phyloP scores from a whole-genome alignment of 2,888 invertebrate species.

The Hemistola chrysoprasaria region DNA sequence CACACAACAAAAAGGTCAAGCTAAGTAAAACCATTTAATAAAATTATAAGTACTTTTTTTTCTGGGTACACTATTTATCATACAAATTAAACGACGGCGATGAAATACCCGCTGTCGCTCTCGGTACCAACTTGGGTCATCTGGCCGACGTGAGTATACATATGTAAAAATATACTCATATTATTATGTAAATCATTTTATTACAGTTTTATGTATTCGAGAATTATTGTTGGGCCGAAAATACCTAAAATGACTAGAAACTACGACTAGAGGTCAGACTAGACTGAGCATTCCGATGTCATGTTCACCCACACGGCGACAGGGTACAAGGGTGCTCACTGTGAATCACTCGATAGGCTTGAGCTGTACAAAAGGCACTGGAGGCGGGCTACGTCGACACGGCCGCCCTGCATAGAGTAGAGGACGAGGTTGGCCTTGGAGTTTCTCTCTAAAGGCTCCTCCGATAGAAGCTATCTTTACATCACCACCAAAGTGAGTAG shows the following conservation, averaged over 20 bases:
- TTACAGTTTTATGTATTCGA: too few species aligned
- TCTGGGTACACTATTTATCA: slow-evolving; percentile 29
- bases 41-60: slow-evolving; percentile 24
- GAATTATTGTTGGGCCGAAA: slow-evolving; percentile 1
- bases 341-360: slow-evolving; percentile 78
- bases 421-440: slow-evolving; percentile 88
- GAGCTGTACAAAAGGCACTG: slow-evolving; percentile 86
- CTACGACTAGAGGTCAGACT: neutral
- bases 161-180: neutral
- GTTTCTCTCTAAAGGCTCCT: slow-evolving; percentile 85
- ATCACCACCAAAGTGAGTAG: slow-evolving; percentile 89
- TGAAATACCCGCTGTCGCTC: slow-evolving; percentile 60
- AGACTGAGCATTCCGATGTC: slow-evolving; percentile 11
- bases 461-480: slow-evolving; percentile 87
- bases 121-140: slow-evolving; percentile 70
- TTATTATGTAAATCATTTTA: too few species aligned
- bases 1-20: too few species aligned
- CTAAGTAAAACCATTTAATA: too few species aligned
- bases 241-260: too few species aligned
- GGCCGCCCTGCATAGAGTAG: slow-evolving; percentile 89
- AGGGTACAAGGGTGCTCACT: slow-evolving; percentile 66
- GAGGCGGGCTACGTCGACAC: slow-evolving; percentile 92
- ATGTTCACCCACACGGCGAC: slow-evolving; percentile 26
- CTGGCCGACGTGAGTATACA: slow-evolving; percentile 57
- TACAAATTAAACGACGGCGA: slow-evolving; percentile 61